A percentile compares a stretch with the other conserved stretches of the same genome.
Conservation (phyloP, 2,888 invertebrate genomes). For the Sinotaia quadrata region DNA sequence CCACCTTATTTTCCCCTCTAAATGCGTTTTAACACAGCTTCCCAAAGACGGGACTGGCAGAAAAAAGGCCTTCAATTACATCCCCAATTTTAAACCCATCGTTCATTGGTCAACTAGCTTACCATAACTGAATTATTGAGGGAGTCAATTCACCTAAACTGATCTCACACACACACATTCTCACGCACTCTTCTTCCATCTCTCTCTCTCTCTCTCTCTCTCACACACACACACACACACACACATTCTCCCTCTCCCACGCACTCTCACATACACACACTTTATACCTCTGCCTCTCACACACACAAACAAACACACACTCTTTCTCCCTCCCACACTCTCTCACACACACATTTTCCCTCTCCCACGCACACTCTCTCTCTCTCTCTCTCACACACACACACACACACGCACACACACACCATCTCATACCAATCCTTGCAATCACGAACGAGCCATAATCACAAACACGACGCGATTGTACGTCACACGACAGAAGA, state of each 20-base stretch:
- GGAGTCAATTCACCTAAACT: not conserved
- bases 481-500: not conserved
- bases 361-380: too few species aligned
- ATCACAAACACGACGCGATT: not conserved
- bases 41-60: too few species aligned
- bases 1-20: too few species aligned
- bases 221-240: not conserved
- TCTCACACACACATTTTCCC: not conserved
- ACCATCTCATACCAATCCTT: not conserved
- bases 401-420: not conserved
- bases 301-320: too few species aligned
- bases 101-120: too few species aligned
- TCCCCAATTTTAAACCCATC: too few species aligned
- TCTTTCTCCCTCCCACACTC: too few species aligned
- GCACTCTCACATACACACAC: not conserved
- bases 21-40: too few species aligned
- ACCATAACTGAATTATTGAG: too few species aligned
- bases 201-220: not conserved
- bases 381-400: not conserved
- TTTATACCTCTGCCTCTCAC: not conserved
- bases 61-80: too few species aligned
- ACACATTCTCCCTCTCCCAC: not conserved
- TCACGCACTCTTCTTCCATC: not conserved
- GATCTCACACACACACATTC: not conserved
- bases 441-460: not conserved